phyloP scores from a whole-genome alignment of 2,888 invertebrate species.

The Lymantria monacha region DNA sequence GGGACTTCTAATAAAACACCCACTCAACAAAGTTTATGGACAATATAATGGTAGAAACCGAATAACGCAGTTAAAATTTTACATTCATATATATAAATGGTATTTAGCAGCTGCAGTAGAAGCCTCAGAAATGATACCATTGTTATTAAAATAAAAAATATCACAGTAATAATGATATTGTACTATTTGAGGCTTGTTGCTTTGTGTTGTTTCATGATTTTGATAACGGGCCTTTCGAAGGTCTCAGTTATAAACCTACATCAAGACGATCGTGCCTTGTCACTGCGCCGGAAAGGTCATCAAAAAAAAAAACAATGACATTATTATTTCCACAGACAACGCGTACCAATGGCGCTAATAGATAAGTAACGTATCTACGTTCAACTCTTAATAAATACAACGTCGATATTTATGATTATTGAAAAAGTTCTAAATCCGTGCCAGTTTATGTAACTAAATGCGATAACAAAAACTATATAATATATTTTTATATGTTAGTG shows the following conservation, averaged over 20 bases:
- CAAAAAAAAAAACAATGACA: constrained; percentile 2
- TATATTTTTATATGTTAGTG: no score
- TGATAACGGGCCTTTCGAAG: no score
- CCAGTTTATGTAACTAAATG: not conserved
- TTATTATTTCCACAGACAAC: not conserved
- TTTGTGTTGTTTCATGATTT: no score
- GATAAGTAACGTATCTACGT: not conserved
- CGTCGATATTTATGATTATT: not conserved
- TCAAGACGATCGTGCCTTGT: constrained; percentile 1
- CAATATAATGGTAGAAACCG: constrained; percentile 29
- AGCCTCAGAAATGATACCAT: not conserved
- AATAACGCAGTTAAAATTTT: constrained; percentile 39
- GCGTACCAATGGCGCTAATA: not conserved
- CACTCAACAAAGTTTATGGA: constrained; percentile 47
- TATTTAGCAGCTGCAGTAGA: constrained; percentile 26
- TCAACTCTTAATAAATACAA: no score
- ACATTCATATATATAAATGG: constrained; percentile 36
- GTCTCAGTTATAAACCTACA: no score
- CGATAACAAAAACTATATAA: not conserved
- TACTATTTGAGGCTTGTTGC: not conserved
- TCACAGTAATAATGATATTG: not conserved
- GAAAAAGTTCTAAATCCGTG: not conserved
- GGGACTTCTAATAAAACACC: constrained; percentile 47
- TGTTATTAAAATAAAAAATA: no score
- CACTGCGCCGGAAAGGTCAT: constrained; percentile 4